Conservation (phyloP, 2,797 vertebrate genomes). For the Acipenser ruthenus region DNA sequence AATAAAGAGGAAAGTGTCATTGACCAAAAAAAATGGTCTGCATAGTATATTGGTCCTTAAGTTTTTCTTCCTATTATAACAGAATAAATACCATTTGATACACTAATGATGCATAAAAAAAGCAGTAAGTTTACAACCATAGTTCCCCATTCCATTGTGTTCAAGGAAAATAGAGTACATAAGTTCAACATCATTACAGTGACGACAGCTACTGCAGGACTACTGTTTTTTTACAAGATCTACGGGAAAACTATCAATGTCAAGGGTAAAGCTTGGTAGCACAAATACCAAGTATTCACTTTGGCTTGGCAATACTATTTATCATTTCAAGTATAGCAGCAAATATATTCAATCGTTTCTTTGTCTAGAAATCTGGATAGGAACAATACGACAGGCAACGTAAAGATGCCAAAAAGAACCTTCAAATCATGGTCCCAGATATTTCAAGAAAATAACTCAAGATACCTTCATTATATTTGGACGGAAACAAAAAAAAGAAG, state of each 20-base stretch:
- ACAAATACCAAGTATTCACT: constrained; percentile 42
- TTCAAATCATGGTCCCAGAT: constrained; percentile 43
- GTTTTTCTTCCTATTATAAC: too few relatives aligned
- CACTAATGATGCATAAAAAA: too few relatives aligned
- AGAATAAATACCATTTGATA: too few relatives aligned
- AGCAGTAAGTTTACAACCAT: too few relatives aligned
- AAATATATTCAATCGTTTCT: constrained; percentile 26
- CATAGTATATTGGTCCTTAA: too few relatives aligned
- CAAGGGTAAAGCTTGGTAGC: constrained; percentile 13
- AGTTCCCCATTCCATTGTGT: too few relatives aligned
- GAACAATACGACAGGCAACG: constrained; percentile 9
- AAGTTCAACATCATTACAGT: too few relatives aligned
- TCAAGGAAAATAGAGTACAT: too few relatives aligned
- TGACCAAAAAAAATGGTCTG: too few relatives aligned
- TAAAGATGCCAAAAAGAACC: constrained; percentile 37
- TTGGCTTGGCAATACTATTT: constrained; percentile 26
- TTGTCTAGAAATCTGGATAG: constrained; percentile 11
- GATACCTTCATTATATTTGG: constrained; percentile 41
- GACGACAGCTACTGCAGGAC: too few relatives aligned
- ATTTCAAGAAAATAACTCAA: constrained; percentile 39
- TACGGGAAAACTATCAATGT: constrained; percentile 1
- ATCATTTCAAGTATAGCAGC: constrained; percentile 34
- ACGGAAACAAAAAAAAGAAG: constrained; percentile 41
- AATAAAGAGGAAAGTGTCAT: too few relatives aligned
- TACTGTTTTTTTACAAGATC: too few relatives aligned